Base-by-base conservation (phyloP, 2,113 vertebrate genomes). In the Phyllostomus hastatus region DNA sequence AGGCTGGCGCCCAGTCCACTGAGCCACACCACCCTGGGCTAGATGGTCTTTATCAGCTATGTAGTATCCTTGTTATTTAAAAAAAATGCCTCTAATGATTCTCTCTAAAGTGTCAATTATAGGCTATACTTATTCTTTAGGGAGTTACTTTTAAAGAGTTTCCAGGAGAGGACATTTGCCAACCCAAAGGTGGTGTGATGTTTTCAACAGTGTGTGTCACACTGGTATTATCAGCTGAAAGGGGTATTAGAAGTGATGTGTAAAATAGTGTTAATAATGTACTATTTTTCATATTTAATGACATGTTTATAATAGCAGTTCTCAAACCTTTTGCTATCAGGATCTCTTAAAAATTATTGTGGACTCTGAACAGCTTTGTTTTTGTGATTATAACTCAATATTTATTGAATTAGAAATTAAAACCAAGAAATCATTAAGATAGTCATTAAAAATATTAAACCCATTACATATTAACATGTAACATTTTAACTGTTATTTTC, bases 371-470 rank as follows among this genome's bases (percentile, higher is more conserved):
- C 59, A 78, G 31, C 38, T 84, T 95, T 85, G 14, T 48, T 81
- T 81, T 66, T 87, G 38, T 66, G 66, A 14, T 88, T 48, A n/a
- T 57, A 82, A 67, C 57, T 80, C 24, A 64, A 2, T 78, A 90
- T 69, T 79, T 50, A 75, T 38, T 61, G 59, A 61, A 28, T 28
- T 59, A 26, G 57, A 61, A 61, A 61, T 28, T 61, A 61, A 61
- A 61, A 28, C 59, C 46, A 48, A 43, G 33, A 80, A 69, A 54
- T 72, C 52, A 64, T 33, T 72, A 38, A 94, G 76, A 50, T 28
- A 57, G 31, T 86, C 80, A 50, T 73, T 88, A n/a, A 67, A 84
- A 95, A 57, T 84, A 95, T 54, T 86, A 79, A 93, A 28, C 43
- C 38, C 12, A 24, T 90, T 75, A 50, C 46, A 35, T 75, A 41